Base-by-base conservation (phyloP, 2,888 invertebrate species). In the Drosophila kokeensis region DNA sequence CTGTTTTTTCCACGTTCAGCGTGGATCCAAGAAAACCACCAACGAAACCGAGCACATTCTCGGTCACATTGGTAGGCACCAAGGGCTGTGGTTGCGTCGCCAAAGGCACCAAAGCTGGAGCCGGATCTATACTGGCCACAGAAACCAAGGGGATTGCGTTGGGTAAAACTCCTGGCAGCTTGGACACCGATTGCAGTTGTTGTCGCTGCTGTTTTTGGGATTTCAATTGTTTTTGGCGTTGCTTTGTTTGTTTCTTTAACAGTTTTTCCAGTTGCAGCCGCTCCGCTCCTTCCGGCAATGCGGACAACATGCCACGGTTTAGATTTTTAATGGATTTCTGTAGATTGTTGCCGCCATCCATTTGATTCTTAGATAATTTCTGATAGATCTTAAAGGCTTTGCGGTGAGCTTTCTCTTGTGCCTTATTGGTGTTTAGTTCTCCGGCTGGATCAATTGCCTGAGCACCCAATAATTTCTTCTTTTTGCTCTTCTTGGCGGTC, bases 371-470 rank as follows among this genome's bases (percentile, higher is more conserved):
- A 7, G 81, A 60, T 7, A 86, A 69, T 65, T 91, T 92, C 61
- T 92, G 92, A 30, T 83, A 72, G 58, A 91, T 87, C 82, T 91
- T 92, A 10, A 92, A 71, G 4, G 88, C 83, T 63, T 90, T 92
- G 2, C 88, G 77, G 4, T 91, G 89, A 0, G 87, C 83, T 68
- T 91, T 92, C 4, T 91, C 91, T 6, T 76, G 64, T 42, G 73
- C 76, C 34, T 83, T 90, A 36, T 29, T 76, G 13, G 18, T 18
- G 30, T 36, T 34, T 27, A 49, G 0, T 50, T 65, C 60, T 2
- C 10, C 21, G 8, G 24, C 8, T 21, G 50, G 42, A n/a, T 69
- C 57, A 49, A 49, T 60, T 10, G 21, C 24, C 0, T 15, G 32
- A 24, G n/a, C 55, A n/a, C 24, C 38, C 2, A 57, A 49, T 32